These are phyloP conservation scores for Notolabrus celidotus DNA, from an alignment of 2,797 vertebrate genomes.

Conservation along the genomic window DNA sequence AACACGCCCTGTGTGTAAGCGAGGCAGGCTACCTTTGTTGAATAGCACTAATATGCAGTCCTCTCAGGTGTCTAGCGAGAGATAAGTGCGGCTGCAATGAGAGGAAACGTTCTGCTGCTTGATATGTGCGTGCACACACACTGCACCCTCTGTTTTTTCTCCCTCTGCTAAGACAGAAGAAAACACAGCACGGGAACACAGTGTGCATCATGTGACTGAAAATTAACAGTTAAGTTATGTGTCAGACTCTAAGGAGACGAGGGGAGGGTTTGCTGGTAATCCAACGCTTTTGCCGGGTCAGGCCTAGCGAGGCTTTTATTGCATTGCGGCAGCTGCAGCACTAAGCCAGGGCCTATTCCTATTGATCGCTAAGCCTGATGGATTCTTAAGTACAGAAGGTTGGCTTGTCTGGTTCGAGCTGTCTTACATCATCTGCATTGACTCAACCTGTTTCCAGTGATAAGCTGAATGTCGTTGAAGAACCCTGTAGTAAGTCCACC, in stretches of 20 bases:
- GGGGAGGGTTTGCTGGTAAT: slow-evolving; percentile 49
- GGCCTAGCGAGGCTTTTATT: slow-evolving; percentile 66
- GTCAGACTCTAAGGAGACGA: slow-evolving; percentile 14
- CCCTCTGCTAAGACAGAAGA: not conserved
- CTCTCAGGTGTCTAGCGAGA: slow-evolving; percentile 28
- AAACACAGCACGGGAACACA: not conserved
- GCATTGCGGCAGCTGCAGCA: slow-evolving; percentile 75
- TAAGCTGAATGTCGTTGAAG: slow-evolving; percentile 30
- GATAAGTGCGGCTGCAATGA: slow-evolving; percentile 38
- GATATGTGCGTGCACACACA: slow-evolving; percentile 8
- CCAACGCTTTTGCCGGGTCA: slow-evolving; percentile 59
- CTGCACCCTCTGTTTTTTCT: slow-evolving; percentile 1
- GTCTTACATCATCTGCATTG: slow-evolving; percentile 71
- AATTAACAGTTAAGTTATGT: slow-evolving; percentile 35
- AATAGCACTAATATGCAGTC: slow-evolving; percentile 27
- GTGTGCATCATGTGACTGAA: slow-evolving; percentile 15
- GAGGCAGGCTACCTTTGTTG: slow-evolving; percentile 39
- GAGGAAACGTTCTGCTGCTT: slow-evolving; percentile 38
- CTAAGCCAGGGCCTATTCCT: slow-evolving; percentile 65
- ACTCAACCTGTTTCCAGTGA: slow-evolving; percentile 54
- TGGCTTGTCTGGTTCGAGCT: slow-evolving; percentile 62
- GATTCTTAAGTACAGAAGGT: slow-evolving; percentile 76
- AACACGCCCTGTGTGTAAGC: no score
- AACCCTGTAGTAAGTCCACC: slow-evolving; percentile 15
- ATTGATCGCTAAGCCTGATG: slow-evolving; percentile 76